Base-by-base conservation (phyloP, 2,113 vertebrate species). In the Trachemys scripta region DNA sequence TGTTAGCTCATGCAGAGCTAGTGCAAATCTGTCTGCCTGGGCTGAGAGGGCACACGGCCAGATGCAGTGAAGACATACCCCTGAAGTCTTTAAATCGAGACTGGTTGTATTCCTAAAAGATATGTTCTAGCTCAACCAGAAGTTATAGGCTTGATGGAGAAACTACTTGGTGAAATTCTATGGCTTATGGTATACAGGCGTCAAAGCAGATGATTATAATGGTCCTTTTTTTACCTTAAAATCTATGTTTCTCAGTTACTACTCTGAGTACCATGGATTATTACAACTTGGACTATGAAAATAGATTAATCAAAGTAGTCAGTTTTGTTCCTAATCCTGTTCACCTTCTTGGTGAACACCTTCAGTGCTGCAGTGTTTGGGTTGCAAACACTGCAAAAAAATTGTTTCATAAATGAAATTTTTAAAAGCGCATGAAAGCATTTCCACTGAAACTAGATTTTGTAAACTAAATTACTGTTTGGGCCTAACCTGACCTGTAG, bases 161-260 rank as follows among this genome's bases (percentile, higher is more conserved):
- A 50, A 59, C 6, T 27, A 29, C 78, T 59, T 79, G 29, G 10
- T 22, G 35, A 87, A 57, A 57, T n/a, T 29, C 12, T 14, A 22
- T 72, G 22, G n/a, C 9, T 50, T 87, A 89, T 72, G 54, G 85
- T 91, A 84, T 57, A 62, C 50, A 93, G 75, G 84, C 47, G 49
- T 78, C 89, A 87, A 75, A 80, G 54, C 88, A 82, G 57, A 92
- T 62, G 56, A 85, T 82, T 91, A 89, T 89, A 91, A 80, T 12
- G 80, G 3, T 79, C 90, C 53, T 47, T 96, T 91, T 91, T 87
- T 76, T 56, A 84, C 72, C 95, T 84, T 84, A 89, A 85, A 94
- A 78, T 87, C 87, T 86, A 80, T 88, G 78, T 92, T 50, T 91
- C 78, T 51, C 80, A 22, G 65, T 89, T 93, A 79, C 24, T 51